Base-by-base conservation (phyloP, 64 coral and sea anemone species). In the Platygyra sinensis region DNA sequence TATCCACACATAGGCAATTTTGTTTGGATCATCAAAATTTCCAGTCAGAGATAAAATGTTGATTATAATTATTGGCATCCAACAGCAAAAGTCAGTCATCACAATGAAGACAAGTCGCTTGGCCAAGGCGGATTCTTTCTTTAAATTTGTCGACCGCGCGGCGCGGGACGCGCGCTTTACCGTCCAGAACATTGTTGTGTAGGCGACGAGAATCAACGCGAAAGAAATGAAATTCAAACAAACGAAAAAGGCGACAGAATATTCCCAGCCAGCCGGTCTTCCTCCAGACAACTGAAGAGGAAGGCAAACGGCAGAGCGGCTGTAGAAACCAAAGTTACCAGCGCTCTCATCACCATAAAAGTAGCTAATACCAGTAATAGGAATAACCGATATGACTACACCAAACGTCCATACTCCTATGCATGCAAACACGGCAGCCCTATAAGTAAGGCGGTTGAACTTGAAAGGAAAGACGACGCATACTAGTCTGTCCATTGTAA, bases 61-160 rank as follows among this genome's bases (percentile, higher is more conserved):
- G 65, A 85, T 65, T 38, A 67, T 42, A 67, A 85, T 85, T 22
- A 85, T 72, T 22, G 81, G 81, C 80, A 83, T 83, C 80, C 80
- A 83, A 39, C 80, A 83, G 33, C 80, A 83, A 32, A 83, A 83
- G 80, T 83, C 80, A 19, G 80, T 83, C 80, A 83, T 83, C 29
- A 83, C 49, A 22, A 83, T 83, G 62, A 67, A 60, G 27, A 62
- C 62, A 17, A 83, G 62, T n/a, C 62, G 13, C 62, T 67, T 83
- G 27, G 80, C 80, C 80, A 83, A 36, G 31, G 54, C 80, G 17
- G 80, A 60, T 67, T 83, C 80, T 14, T 83, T 83, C 1, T 83
- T 83, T 5, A 67, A 30, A 67, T 83, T 83, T 46, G 55, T 62
- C 36, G 80, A 83, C 62, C 80, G 55, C 62, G 49, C 80, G 15